phyloP scores from a whole-genome alignment of 2,797 vertebrate species.

The Cheirogaleus major region DNA sequence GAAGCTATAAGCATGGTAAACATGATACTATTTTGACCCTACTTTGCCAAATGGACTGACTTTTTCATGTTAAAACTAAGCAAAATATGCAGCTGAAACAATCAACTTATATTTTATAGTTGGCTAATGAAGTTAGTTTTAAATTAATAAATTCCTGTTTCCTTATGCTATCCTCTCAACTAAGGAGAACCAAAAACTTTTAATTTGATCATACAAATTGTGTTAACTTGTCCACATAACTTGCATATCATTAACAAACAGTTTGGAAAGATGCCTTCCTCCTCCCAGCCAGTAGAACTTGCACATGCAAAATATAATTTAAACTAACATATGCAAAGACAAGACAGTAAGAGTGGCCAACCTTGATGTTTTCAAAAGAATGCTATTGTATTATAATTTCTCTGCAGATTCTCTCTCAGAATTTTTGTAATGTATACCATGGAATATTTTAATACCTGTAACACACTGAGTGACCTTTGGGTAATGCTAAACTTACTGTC shows the following conservation, averaged over 20 bases:
- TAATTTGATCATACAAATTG: background rate
- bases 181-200: background rate
- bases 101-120: background rate
- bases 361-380: background rate
- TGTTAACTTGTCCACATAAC: background rate
- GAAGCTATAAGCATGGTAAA: background rate
- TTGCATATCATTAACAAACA: background rate
- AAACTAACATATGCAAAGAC: background rate
- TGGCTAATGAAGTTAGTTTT: background rate
- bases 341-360: background rate
- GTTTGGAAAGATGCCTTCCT: background rate
- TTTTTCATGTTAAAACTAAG: background rate
- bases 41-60: background rate
- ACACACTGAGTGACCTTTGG: background rate
- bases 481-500: background rate
- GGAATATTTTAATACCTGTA: background rate
- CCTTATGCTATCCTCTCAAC: background rate
- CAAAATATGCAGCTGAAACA: background rate
- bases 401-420: background rate
- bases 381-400: background rate
- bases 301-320: background rate
- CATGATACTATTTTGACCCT: background rate
- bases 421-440: background rate
- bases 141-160: background rate
- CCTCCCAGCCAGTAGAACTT: background rate